phyloP scores from a whole-genome alignment of 2,113 vertebrate genomes.

The Burhinus bistriatus region DNA sequence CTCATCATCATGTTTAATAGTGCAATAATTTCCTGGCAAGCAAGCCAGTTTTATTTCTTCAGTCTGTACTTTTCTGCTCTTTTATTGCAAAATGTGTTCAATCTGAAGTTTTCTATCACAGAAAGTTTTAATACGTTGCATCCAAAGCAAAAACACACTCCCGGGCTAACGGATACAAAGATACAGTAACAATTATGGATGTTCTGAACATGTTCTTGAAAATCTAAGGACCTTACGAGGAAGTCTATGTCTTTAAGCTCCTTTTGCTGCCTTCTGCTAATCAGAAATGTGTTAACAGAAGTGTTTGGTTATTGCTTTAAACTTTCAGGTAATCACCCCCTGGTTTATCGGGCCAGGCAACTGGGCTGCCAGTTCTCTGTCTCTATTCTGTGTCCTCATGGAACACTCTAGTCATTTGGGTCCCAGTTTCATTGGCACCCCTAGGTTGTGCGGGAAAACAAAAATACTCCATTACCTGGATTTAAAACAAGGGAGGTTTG shows the following conservation, averaged over 20 bases:
- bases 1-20: neutral
- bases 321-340: neutral
- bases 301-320: neutral
- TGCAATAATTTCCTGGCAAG: neutral
- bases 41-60: neutral
- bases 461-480: neutral
- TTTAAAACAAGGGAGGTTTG: neutral
- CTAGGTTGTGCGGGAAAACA: neutral
- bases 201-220: neutral
- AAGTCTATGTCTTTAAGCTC: neutral
- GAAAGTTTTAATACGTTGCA: neutral
- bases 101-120: neutral
- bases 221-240: neutral
- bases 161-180: rapidly evolving
- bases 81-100: slow-evolving; percentile 31
- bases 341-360: neutral
- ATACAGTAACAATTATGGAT: neutral
- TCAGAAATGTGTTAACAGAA: neutral
- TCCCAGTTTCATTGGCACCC: neutral
- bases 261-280: neutral
- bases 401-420: neutral
- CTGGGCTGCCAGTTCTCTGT: neutral
- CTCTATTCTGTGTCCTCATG: neutral
- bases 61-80: slow-evolving; percentile 59
- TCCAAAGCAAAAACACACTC: neutral